These are phyloP conservation scores for Catocala nupta DNA, from an alignment of 2,888 invertebrate genomes.

Conservation along the genomic window DNA sequence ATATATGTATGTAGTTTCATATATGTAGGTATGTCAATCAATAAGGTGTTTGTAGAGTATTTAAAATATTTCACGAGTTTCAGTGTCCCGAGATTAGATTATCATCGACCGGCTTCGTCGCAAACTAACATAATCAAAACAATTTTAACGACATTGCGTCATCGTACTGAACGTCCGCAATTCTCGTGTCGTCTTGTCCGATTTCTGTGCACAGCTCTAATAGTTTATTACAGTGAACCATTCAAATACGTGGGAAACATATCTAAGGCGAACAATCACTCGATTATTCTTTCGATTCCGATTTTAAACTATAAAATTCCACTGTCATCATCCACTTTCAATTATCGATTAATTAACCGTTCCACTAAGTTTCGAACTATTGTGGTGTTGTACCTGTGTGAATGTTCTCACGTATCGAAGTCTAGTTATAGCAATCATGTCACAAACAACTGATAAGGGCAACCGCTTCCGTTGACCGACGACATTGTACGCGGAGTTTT, in stretches of 20 bases:
- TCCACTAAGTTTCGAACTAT: conserved; percentile 13
- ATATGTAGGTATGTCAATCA: not conserved
- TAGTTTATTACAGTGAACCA: conserved; percentile 41
- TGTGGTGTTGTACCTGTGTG: conserved; percentile 48
- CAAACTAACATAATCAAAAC: conserved; percentile 43
- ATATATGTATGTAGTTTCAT: not conserved
- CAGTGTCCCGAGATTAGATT: conserved; percentile 38
- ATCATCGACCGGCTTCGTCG: conserved; percentile 34
- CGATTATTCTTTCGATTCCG: not conserved
- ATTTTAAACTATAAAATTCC: not conserved
- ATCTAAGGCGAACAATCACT: conserved; percentile 6
- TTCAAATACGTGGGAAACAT: conserved; percentile 12
- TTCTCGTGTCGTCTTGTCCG: conserved; percentile 17
- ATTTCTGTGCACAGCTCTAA: conserved; percentile 10
- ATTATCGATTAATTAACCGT: conserved; percentile 4
- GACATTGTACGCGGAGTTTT: conserved; percentile 57
- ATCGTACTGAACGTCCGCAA: conserved; percentile 22
- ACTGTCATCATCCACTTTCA: conserved; percentile 6
- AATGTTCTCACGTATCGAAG: conserved; percentile 71
- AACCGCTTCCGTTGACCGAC: conserved; percentile 74
- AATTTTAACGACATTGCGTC: conserved; percentile 55
- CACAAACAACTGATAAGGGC: conserved; percentile 78
- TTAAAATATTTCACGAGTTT: conserved; percentile 31
- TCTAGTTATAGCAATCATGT: conserved; percentile 67
- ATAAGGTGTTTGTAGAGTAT: not conserved